Evolutionary conservation across 2,888 invertebrate genomes (phyloP), one percentile per base, ranked within the genome.

Genomic region (Alloplasta piceator): DNA sequence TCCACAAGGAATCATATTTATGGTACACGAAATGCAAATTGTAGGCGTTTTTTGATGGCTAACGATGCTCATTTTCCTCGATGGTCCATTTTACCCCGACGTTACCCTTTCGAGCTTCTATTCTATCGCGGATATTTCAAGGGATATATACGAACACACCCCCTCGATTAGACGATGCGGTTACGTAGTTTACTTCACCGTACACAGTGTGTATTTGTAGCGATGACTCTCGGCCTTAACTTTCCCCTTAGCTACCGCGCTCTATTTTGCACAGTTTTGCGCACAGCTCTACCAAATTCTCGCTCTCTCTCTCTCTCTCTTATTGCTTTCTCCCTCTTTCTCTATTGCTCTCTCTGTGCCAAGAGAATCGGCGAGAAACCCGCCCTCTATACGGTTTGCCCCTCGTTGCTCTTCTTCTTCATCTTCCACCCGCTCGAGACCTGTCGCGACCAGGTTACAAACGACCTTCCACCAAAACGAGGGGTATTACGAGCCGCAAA

Each of bases 401-500:
- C 55, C 38, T n/a, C 70, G 68, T 63, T 63, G 48, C 63, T 64
- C 55, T 72, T 63, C 36, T 55, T 38, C 61, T 55, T 61, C 60
- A n/a, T 70, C 78, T 76, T 81, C 83, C 71, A 84, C 83, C 86
- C 87, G 26, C 26, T 26, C 26, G 26, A 26, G 81, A 85, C 83
- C 87, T 88, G 87, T 88, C 86, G 85, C 85, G 85, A 85, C 85
- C 87, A 84, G 85, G 87, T 89, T 89, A 89, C 89, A 89, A 89
- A 89, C 88, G 87, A 88, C 86, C 84, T 83, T 26, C 26, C 83
- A 56, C 71, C 60, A 71, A 43, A 43, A 60, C 85, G 85, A 84
- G 88, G 85, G 88, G 86, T 89, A 89, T 89, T 89, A 89, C 89
- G 86, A 89, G 85, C 89, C 89, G 87, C 89, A 89, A 89, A 89